Base-by-base conservation (phyloP, 1,140 invertebrate species). In the Pseudomyrmex pallidus region DNA sequence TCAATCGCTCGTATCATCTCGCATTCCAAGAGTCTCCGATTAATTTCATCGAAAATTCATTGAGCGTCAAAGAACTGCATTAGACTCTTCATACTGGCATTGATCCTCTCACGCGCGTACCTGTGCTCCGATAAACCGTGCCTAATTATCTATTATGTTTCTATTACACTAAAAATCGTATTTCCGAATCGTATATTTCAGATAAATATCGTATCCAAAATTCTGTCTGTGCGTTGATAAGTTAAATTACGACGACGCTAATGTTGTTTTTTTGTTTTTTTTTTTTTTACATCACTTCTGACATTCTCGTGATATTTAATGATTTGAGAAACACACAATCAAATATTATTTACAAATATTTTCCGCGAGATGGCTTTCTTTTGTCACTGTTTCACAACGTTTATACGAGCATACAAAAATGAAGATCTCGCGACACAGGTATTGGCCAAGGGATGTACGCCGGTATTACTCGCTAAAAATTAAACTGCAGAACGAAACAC, bases 41-140 rank as follows among this genome's bases (percentile, higher is more conserved):
- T 50, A 50, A 72, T 72, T 72, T 80, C 76, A 64, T 61, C 76
- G 44, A 72, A 35, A 35, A 61, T 83, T 84, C 77, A 86, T 87
- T 86, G 87, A 88, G 74, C 85, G 82, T 87, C 62, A 15, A 57
- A 48, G 59, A 86, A 63, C 68, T 83, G 68, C 62, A 62, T 84
- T 70, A 70, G 57, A 84, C 68, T 35, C 44, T 70, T 48, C 54
- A 15, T 15, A 59, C 54, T 54, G 76, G 54, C 54, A 56, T 20
- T 57, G 76, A 50, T 59, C 44, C 54, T 8, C 74, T 9, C 72
- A 63, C 62, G 35, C 52, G 44, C 7, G 20, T 70, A 80, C 54
- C 64, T 80, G 76, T 70, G 54, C 54, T 20, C 8, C 46, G 15
- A 12, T 61, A 54, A 76, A 35, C 9, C 35, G 17, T n/a, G 62